A percentile compares a stretch with the other conserved stretches of the same genome.
These are phyloP conservation scores for Anorthoa munda DNA, from an alignment of 2,888 invertebrate species.

Conservation along the genomic window DNA sequence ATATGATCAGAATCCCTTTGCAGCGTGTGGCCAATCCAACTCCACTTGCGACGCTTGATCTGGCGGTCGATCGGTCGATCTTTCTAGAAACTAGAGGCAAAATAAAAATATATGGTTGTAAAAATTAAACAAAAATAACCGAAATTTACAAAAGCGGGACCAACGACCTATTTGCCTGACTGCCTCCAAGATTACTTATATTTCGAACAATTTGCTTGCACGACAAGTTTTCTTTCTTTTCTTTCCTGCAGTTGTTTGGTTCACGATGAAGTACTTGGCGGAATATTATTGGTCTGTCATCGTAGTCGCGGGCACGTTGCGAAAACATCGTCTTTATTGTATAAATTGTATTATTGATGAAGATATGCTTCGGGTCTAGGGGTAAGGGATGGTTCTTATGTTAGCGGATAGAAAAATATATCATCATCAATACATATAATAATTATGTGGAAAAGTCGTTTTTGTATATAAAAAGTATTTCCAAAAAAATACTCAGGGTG, in stretches of 20 bases:
- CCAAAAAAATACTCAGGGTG: too few species aligned
- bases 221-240: constrained; percentile 31
- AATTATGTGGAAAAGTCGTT: too few species aligned
- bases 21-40: too few species aligned
- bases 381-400: constrained; percentile 15
- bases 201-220: constrained; percentile 46
- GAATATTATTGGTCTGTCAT: constrained; percentile 57
- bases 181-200: constrained; percentile 47
- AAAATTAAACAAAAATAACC: not conserved
- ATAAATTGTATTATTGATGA: constrained; percentile 65
- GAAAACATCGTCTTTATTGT: constrained; percentile 60
- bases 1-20: too few species aligned
- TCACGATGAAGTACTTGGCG: constrained; percentile 57
- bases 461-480: too few species aligned
- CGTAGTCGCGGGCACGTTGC: constrained; percentile 40
- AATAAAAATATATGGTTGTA: not conserved
- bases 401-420: constrained; percentile 21
- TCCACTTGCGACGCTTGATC: too few species aligned
- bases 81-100: not conserved
- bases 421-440: too few species aligned
- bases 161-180: constrained; percentile 49
- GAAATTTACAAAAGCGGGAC: constrained; percentile 19
- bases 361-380: constrained; percentile 51
- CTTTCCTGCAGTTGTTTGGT: constrained; percentile 5
- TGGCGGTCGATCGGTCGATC: not conserved